Evolutionary conservation across 2,888 invertebrate species (phyloP).

Genomic region (Caenorhabditis sp.): DNA sequence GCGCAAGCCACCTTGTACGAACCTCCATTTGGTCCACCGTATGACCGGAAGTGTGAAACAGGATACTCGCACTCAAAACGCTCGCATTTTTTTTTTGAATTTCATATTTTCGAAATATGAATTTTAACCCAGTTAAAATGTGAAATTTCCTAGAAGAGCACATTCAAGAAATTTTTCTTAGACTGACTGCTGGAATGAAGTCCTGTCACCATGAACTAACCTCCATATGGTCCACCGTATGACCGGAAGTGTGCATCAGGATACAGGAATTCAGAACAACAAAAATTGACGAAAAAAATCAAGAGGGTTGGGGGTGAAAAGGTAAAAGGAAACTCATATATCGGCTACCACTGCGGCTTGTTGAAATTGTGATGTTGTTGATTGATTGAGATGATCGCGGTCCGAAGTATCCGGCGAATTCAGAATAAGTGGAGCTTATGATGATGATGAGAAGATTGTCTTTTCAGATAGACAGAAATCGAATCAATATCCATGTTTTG

Average conservation of each 20-base stretch:
- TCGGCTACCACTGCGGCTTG: not conserved
- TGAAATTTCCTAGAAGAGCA: constrained; percentile 11
- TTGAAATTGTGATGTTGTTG: constrained; percentile 13
- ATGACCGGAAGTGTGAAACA: constrained; percentile 43
- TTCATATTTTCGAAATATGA: constrained; percentile 7
- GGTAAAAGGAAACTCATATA: constrained; percentile 15
- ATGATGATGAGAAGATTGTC: not conserved
- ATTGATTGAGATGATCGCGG: constrained; percentile 1
- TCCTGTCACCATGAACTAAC: constrained; percentile 32
- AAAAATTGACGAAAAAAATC: constrained; percentile 25
- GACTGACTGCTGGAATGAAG: constrained; percentile 23
- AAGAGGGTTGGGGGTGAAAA: constrained; percentile 3
- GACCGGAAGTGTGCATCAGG: constrained; percentile 43
- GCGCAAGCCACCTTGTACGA: constrained; percentile 29
- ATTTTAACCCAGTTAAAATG: not conserved
- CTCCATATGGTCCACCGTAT: constrained; percentile 51
- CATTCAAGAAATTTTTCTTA: constrained; percentile 10
- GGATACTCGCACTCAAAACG: constrained; percentile 30
- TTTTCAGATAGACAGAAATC: not conserved
- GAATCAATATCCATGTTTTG: not conserved
- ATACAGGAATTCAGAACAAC: constrained; percentile 24
- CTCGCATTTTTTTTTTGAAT: constrained; percentile 18
- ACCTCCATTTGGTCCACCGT: constrained; percentile 51
- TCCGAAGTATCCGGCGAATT: not conserved
- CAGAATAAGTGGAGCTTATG: not conserved